Conservation (phyloP, 2,113 vertebrate species). For the Procavia capensis region DNA sequence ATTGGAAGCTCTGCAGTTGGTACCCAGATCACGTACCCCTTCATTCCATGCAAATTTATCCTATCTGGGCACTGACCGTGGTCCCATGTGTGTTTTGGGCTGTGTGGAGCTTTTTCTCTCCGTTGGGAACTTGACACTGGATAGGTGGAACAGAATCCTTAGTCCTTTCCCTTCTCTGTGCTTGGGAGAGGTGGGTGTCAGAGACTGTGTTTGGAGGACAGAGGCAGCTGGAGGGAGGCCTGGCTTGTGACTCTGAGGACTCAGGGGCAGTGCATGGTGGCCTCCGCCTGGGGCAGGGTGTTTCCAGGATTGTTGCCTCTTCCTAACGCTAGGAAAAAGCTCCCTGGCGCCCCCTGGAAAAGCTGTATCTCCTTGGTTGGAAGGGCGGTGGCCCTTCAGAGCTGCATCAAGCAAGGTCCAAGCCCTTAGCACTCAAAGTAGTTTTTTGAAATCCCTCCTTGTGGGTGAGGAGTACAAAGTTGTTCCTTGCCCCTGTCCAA, state of each 20-base stretch:
- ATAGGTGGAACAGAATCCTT: neutral
- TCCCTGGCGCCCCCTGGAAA: neutral
- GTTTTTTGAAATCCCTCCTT: neutral
- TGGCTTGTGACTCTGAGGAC: neutral
- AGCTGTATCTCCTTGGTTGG: accelerated
- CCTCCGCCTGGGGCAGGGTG: neutral
- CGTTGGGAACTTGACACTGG: neutral
- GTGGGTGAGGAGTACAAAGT: neutral
- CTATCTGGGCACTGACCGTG: neutral
- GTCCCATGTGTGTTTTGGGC: neutral
- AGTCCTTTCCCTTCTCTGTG: neutral
- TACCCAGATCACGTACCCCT: neutral
- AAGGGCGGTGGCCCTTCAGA: neutral
- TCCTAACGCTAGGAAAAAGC: neutral
- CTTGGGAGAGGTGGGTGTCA: neutral
- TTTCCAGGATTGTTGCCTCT: neutral
- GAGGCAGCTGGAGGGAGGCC: neutral
- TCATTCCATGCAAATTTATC: neutral
- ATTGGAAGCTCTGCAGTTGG: neutral
- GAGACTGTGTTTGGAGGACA: neutral
- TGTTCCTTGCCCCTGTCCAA: neutral
- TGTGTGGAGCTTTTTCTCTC: neutral
- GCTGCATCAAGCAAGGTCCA: neutral
- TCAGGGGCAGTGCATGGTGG: neutral
- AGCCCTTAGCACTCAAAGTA: accelerated